phyloP scores from a whole-genome alignment of 1,140 invertebrate genomes.

The Drosophila azteca region DNA sequence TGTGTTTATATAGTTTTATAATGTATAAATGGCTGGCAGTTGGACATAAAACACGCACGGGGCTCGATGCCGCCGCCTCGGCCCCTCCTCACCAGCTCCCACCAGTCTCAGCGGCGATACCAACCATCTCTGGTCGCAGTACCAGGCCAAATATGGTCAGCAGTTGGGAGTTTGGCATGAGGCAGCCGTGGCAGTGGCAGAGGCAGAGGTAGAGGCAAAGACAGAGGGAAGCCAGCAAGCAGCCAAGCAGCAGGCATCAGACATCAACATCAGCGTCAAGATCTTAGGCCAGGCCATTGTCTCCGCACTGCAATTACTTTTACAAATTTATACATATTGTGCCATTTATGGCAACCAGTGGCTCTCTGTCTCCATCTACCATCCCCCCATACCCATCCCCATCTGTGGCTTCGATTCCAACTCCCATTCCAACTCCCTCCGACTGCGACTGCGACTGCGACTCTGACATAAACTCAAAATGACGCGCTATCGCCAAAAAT shows the following conservation, averaged over 20 bases:
- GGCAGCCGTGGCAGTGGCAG: neutral
- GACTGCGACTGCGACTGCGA: neutral
- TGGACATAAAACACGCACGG: conserved; percentile 80
- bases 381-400: neutral
- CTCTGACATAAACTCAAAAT: conserved; percentile 75
- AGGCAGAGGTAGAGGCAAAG: neutral
- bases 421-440: neutral
- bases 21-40: conserved; percentile 81
- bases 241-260: conserved; percentile 5
- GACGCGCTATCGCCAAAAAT: conserved; percentile 79
- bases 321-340: conserved; percentile 84
- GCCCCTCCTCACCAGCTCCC: too few species aligned
- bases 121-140: conserved; percentile 56
- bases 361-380: conserved; percentile 43
- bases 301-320: conserved; percentile 82
- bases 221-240: neutral
- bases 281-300: conserved; percentile 54
- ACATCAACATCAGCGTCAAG: conserved; percentile 45
- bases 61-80: conserved; percentile 21
- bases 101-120: neutral
- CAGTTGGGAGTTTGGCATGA: conserved; percentile 24
- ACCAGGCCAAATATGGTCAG: conserved; percentile 67
- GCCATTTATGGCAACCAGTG: conserved; percentile 79
- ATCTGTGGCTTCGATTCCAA: neutral
- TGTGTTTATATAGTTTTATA: conserved; percentile 77